A percentile compares a stretch with the other conserved stretches of the same genome.
phyloP scores from a whole-genome alignment of 2,113 vertebrate species.

The Chionomys nivalis region DNA sequence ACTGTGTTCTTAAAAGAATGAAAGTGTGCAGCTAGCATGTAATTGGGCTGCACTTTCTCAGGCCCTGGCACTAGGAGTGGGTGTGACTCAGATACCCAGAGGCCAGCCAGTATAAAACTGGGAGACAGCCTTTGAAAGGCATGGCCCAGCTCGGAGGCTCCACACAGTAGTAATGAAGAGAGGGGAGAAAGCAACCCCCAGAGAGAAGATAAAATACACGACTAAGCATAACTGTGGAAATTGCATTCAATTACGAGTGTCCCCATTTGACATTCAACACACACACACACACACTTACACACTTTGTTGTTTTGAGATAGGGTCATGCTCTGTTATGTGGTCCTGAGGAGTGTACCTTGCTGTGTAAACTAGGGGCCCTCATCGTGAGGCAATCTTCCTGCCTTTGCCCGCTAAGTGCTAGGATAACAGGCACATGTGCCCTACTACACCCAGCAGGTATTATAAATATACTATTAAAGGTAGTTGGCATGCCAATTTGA shows the following conservation, averaged over 20 bases:
- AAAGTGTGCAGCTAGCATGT: background rate
- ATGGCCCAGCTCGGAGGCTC: background rate
- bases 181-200: background rate
- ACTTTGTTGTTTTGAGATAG: background rate
- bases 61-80: background rate
- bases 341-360: background rate
- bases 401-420: background rate
- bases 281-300: background rate
- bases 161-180: background rate
- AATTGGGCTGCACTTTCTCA: background rate
- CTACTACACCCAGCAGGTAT: background rate
- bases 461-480: background rate
- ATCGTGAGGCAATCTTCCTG: background rate
- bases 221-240: background rate
- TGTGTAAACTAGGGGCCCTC: background rate
- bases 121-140: background rate
- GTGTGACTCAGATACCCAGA: background rate
- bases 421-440: background rate
- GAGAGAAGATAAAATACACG: background rate
- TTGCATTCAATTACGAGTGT: background rate
- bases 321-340: background rate
- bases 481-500: background rate
- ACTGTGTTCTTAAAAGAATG: constrained; percentile 4
- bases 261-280: background rate
- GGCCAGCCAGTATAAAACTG: background rate